These are phyloP conservation scores for Lingula anatina DNA, from an alignment of 2,888 invertebrate genomes.

Conservation along the genomic window DNA sequence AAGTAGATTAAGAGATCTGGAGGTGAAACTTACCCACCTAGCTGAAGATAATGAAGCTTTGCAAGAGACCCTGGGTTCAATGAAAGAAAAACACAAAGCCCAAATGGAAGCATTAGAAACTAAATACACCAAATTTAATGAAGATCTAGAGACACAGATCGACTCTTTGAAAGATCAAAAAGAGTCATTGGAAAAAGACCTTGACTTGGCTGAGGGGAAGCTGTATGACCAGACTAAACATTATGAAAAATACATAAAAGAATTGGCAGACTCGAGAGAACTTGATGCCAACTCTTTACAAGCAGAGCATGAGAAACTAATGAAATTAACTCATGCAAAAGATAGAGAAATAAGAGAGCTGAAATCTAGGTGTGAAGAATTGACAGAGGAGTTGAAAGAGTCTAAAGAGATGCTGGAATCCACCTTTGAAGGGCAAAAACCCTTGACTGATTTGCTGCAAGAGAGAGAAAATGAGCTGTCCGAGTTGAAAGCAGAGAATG, in stretches of 20 bases:
- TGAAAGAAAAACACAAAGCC: too few relatives aligned
- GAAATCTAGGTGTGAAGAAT: slow-evolving; percentile 13
- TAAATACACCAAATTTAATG: not conserved
- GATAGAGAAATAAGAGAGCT: slow-evolving; percentile 17
- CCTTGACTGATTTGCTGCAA: slow-evolving; percentile 10
- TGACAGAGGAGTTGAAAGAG: slow-evolving; percentile 16
- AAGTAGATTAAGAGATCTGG: too few relatives aligned
- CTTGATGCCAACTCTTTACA: slow-evolving; percentile 18
- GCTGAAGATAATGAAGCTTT: too few relatives aligned
- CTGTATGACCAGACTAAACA: slow-evolving; percentile 18
- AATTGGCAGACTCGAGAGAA: slow-evolving; percentile 19
- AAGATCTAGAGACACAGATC: not conserved
- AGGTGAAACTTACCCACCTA: too few relatives aligned
- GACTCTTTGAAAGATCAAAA: slow-evolving; percentile 3
- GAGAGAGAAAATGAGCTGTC: slow-evolving; percentile 15
- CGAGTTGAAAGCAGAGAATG: slow-evolving; percentile 11
- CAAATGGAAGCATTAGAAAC: too few relatives aligned
- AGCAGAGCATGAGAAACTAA: slow-evolving; percentile 17
- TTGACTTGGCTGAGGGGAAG: slow-evolving; percentile 9
- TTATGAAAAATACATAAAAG: slow-evolving; percentile 24
- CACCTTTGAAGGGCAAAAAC: slow-evolving; percentile 15
- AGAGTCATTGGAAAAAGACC: slow-evolving; percentile 9
- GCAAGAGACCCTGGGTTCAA: too few relatives aligned
- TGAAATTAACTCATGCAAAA: slow-evolving; percentile 17
- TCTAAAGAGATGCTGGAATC: slow-evolving; percentile 17